Base-by-base conservation (phyloP, 2,797 vertebrate genomes). In the Silurus lanzhouensis region DNA sequence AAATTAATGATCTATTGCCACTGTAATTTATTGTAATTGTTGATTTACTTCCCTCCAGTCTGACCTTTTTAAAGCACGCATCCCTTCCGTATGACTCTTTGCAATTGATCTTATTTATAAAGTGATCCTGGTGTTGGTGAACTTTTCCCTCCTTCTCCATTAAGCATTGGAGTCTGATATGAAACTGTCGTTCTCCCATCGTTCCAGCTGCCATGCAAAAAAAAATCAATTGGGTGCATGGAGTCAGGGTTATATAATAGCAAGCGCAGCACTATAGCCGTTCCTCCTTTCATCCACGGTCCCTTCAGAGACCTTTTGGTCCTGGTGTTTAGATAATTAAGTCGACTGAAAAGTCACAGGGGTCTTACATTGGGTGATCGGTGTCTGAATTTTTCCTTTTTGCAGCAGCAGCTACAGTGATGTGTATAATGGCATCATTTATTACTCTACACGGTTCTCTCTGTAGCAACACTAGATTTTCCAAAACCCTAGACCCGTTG, bases 171-270 rank as follows among this genome's bases (percentile, higher is more conserved):
- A 22, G 75, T 83, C 85, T 48, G 70, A 20, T 20, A 13, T 44
- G 70, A 44, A 83, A 80, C 66, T 61, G 63, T 84, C 22, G 60
- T 84, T n/a, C n/a, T n/a, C 61, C 6, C 12, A 48, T 60, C 78
- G 61, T 57, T 85, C 81, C 87, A 46, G 63, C 85, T 77, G 77
- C 86, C 74, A 79, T 60, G 70, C 84, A 67, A 52, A 52, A 48
- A 70, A 25, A 86, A 88, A 88, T 86, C 81, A 44, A 84, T 88
- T 84, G 25, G 79, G 82, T 77, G 89, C 93, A 88, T 91, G 92
- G 89, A 90, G 90, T 89, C 83, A 90, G 78, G 61, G 81, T 95
- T 95, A 91, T 72, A 88, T 94, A 95, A 95, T 87, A 44, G 82
- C 25, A 75, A 90, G 58, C 84, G 87, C 91, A 87, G 90, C 68